These are phyloP conservation scores for Amphipyra tragopoginis DNA, from an alignment of 2,888 invertebrate genomes.

Conservation along the genomic window DNA sequence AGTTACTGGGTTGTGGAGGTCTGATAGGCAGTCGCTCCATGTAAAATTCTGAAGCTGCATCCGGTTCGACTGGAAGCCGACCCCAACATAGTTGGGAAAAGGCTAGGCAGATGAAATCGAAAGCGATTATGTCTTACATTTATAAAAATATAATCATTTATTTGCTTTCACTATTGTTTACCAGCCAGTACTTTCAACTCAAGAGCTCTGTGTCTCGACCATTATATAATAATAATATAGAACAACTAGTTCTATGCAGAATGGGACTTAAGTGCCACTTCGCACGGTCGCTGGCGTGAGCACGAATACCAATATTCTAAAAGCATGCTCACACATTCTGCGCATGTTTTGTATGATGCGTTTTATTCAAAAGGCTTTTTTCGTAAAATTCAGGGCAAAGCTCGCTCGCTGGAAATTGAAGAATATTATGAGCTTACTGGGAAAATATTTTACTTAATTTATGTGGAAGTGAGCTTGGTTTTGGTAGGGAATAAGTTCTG, in stretches of 20 bases:
- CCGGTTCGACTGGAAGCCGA: too few relatives aligned
- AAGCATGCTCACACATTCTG: constrained; percentile 70
- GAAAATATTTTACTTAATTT: constrained; percentile 45
- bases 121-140: too few relatives aligned
- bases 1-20: too few relatives aligned
- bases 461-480: constrained; percentile 29
- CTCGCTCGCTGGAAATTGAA: constrained; percentile 43
- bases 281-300: constrained; percentile 59
- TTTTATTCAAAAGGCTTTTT: constrained; percentile 57
- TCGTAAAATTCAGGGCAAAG: constrained; percentile 36
- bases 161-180: constrained; percentile 13
- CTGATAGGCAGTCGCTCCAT: too few relatives aligned
- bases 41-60: too few relatives aligned
- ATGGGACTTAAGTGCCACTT: constrained; percentile 63
- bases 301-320: constrained; percentile 72
- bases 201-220: constrained; percentile 29
- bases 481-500: constrained; percentile 31
- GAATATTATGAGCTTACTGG: constrained; percentile 45
- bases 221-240: constrained; percentile 55
- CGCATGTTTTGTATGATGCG: constrained; percentile 50
- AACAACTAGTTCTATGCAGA: constrained; percentile 57
- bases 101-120: too few relatives aligned
- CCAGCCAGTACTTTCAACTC: constrained; percentile 19
- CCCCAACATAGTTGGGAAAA: too few relatives aligned
- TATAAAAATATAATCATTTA: too few relatives aligned